A percentile compares a stretch with the other conserved stretches of the same genome.
These are phyloP conservation scores for Brevimyrus niger DNA, from an alignment of 2,113 vertebrate genomes.

Conservation along the genomic window DNA sequence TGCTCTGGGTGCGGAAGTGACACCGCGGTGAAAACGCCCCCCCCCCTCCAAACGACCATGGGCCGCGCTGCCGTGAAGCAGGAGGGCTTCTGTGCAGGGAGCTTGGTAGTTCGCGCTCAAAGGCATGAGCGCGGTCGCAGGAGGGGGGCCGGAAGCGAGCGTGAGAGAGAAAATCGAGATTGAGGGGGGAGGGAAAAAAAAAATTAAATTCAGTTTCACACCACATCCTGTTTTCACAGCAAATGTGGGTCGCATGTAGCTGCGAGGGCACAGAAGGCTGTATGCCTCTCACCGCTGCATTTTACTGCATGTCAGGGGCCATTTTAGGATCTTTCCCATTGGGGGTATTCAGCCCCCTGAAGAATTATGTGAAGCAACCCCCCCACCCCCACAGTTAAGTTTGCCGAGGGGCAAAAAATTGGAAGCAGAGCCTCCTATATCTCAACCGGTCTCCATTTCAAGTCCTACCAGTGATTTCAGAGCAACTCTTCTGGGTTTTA, in stretches of 20 bases:
- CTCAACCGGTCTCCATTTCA: neutral
- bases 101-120: neutral
- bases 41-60: neutral
- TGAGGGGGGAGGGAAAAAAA: neutral
- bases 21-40: neutral
- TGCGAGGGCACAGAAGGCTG: neutral
- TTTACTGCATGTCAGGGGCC: neutral
- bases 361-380: neutral
- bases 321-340: neutral
- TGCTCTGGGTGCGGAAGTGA: neutral
- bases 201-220: neutral
- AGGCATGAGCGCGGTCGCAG: neutral
- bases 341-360: neutral
- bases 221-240: conserved; percentile 44
- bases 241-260: neutral
- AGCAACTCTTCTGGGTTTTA: neutral
- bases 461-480: neutral
- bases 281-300: neutral
- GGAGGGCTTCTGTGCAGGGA: neutral
- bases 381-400: neutral
- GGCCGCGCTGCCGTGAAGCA: neutral
- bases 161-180: neutral
- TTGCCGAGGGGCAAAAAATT: neutral
- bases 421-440: neutral
- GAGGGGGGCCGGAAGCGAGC: neutral